Conservation (phyloP, 2,888 invertebrate species). For the Thyatira batis region DNA sequence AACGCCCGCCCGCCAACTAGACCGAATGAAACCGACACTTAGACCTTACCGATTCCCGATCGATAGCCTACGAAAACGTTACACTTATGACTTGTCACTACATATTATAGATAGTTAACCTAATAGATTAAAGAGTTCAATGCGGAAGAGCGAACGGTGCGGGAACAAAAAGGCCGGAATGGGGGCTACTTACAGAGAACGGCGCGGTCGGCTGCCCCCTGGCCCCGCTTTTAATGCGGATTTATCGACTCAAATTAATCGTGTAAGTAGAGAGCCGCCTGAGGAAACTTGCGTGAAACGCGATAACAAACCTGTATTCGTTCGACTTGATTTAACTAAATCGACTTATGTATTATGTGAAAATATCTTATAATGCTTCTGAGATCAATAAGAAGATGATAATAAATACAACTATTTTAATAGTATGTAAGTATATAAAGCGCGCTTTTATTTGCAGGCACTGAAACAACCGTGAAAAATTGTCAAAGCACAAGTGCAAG, state of each 20-base stretch:
- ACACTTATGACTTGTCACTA: conserved; percentile 41
- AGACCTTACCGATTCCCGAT: conserved; percentile 57
- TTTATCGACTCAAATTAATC: conserved; percentile 82
- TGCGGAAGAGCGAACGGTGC: conserved; percentile 43
- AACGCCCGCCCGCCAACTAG: conserved; percentile 29
- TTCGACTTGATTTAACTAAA: conserved; percentile 63
- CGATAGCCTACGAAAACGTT: conserved; percentile 47
- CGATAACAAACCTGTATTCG: conserved; percentile 70
- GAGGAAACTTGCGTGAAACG: conserved; percentile 76
- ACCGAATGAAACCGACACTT: conserved; percentile 44
- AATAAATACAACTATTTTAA: too few species aligned
- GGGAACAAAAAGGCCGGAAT: conserved; percentile 70
- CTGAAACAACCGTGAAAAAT: neutral
- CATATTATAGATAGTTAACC: conserved; percentile 34
- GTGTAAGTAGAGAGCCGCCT: conserved; percentile 73
- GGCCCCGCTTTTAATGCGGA: conserved; percentile 77
- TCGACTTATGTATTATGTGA: conserved; percentile 49
- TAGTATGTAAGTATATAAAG: too few species aligned
- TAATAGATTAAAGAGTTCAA: conserved; percentile 56
- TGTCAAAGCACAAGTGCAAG: conserved; percentile 8
- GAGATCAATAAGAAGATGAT: neutral
- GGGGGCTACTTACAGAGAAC: conserved; percentile 66
- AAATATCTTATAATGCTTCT: conserved; percentile 6
- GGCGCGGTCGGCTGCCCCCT: conserved; percentile 70
- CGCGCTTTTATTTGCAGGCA: too few species aligned